These are phyloP conservation scores for Eupithecia subumbrata DNA, from an alignment of 2,888 invertebrate species.

Conservation along the genomic window DNA sequence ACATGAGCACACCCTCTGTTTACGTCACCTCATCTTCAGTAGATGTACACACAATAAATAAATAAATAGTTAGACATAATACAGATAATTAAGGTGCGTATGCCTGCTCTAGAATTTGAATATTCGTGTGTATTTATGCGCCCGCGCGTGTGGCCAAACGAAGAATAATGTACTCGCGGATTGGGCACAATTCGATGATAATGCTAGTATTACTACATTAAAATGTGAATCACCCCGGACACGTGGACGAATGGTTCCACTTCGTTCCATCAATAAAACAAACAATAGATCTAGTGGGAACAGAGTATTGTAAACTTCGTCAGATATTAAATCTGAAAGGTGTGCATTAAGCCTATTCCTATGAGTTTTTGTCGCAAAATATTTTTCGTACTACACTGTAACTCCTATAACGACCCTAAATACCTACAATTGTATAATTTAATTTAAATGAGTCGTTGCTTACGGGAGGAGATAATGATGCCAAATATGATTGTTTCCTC, in stretches of 20 bases:
- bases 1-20: conserved; percentile 19
- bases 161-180: not conserved
- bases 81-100: conserved; percentile 48
- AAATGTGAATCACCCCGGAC: not conserved
- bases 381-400: not conserved
- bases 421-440: not conserved
- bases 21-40: conserved; percentile 12
- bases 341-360: not conserved
- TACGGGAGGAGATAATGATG: not conserved
- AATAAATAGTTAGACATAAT: conserved; percentile 39
- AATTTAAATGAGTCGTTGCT: not conserved
- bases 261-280: not conserved
- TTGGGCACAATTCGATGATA: not conserved
- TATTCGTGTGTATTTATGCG: conserved; percentile 44
- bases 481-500: not conserved
- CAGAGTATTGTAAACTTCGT: not conserved
- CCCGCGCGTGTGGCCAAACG: conserved; percentile 4
- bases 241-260: not conserved
- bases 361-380: not conserved
- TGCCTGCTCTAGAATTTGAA: conserved; percentile 59
- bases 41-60: conserved; percentile 54
- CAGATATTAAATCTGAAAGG: no score
- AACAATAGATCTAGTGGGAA: not conserved
- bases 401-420: not conserved
- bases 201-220: not conserved